A percentile compares a stretch with the other conserved stretches of the same genome.
These are phyloP conservation scores for Ictalurus furcatus DNA, from an alignment of 2,113 vertebrate genomes.

Conservation along the genomic window DNA sequence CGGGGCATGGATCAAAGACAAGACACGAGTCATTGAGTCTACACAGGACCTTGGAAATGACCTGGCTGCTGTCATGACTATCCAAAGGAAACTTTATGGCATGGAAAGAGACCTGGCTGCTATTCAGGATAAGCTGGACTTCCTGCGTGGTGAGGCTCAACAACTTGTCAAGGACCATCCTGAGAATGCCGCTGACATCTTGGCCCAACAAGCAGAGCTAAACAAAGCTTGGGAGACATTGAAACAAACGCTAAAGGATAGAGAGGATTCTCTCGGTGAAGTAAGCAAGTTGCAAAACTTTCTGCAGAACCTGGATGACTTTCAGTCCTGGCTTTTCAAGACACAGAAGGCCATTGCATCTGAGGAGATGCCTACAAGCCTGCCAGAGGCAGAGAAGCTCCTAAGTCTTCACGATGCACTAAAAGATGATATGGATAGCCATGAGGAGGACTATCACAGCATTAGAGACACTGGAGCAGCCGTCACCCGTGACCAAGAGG, in stretches of 20 bases:
- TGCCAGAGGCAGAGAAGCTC: constrained; percentile 86
- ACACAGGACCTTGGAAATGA: constrained; percentile 87
- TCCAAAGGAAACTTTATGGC: constrained; percentile 91
- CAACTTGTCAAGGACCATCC: constrained; percentile 79
- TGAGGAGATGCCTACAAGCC: constrained; percentile 80
- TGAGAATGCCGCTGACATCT: constrained; percentile 75
- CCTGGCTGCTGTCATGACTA: constrained; percentile 85
- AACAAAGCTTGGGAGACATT: constrained; percentile 80
- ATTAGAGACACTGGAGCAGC: constrained; percentile 75
- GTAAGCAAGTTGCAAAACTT: constrained; percentile 93
- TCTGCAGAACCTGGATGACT: constrained; percentile 91
- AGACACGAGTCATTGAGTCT: constrained; percentile 84
- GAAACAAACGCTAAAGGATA: constrained; percentile 76
- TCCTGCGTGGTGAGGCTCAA: constrained; percentile 78
- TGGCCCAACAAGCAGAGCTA: constrained; percentile 64
- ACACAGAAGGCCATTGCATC: constrained; percentile 88
- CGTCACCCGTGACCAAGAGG: constrained; percentile 79
- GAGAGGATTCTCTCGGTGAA: constrained; percentile 85
- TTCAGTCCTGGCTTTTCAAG: constrained; percentile 90
- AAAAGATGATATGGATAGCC: constrained; percentile 76
- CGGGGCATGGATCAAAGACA: constrained; percentile 85
- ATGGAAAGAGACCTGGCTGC: constrained; percentile 86
- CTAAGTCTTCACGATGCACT: constrained; percentile 78
- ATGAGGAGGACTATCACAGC: constrained; percentile 72
- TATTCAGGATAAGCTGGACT: constrained; percentile 77